A percentile compares a stretch with the other conserved stretches of the same genome.
phyloP scores from a whole-genome alignment of 2,888 invertebrate species.

The Bombylius major region DNA sequence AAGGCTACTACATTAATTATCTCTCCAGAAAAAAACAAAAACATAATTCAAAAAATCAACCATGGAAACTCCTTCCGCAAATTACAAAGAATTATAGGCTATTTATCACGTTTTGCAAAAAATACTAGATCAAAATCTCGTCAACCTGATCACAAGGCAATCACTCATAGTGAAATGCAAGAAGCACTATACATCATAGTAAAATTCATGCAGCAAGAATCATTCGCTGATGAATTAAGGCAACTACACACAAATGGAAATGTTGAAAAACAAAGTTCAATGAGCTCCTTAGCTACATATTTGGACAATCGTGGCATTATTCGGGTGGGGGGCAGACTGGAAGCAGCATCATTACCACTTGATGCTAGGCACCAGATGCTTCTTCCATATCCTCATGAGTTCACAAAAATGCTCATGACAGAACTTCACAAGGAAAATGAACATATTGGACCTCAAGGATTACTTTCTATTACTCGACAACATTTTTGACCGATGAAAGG shows the following conservation, averaged over 20 bases:
- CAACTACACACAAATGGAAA: not conserved
- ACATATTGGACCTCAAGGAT: not conserved
- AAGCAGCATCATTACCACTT: conserved; percentile 11
- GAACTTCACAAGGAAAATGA: conserved; percentile 1
- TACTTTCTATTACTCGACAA: conserved; percentile 10
- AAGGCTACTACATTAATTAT: too few relatives aligned
- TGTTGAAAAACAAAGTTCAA: not conserved
- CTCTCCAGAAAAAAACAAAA: too few relatives aligned
- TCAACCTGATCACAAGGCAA: too few relatives aligned
- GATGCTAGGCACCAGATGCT: conserved; percentile 18
- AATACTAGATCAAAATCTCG: too few relatives aligned
- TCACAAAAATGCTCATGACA: conserved; percentile 8
- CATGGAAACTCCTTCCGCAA: too few relatives aligned
- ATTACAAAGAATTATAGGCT: too few relatives aligned
- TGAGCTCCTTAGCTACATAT: conserved; percentile 8
- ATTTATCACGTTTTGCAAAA: too few relatives aligned
- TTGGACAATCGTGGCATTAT: conserved; percentile 17
- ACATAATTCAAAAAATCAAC: too few relatives aligned
- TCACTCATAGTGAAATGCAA: too few relatives aligned
- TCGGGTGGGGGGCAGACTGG: conserved; percentile 20
- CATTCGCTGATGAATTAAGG: not conserved
- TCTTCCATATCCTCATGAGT: conserved; percentile 14
- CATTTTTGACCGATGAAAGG: conserved; percentile 17
- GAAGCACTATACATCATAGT: too few relatives aligned
- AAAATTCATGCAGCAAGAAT: not conserved